Evolutionary conservation across 1,140 invertebrate genomes (phyloP).

Genomic region (Listronotus oregonensis): DNA sequence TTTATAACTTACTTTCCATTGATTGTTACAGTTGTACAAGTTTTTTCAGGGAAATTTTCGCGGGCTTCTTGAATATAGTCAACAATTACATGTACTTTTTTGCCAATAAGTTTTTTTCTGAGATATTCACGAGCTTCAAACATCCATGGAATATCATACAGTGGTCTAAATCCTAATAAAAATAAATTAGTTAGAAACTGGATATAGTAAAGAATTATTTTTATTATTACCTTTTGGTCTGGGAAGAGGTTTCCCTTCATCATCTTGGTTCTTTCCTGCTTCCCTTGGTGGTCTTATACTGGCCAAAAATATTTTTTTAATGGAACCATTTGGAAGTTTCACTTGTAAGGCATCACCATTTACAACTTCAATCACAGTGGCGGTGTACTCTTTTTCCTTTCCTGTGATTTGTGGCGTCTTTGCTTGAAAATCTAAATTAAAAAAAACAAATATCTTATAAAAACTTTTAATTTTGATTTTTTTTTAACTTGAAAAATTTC

Average conservation of each 20-base stretch:
- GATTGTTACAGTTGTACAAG: constrained; percentile 88
- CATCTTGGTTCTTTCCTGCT: constrained; percentile 59
- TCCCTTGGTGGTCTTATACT: constrained; percentile 92
- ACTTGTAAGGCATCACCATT: constrained; percentile 93
- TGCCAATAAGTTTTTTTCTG: constrained; percentile 96
- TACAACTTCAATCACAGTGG: constrained; percentile 88
- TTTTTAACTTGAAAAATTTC: too few species aligned
- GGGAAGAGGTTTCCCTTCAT: constrained; percentile 57
- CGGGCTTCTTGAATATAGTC: constrained; percentile 96
- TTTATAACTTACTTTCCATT: constrained; percentile 75
- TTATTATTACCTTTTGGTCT: constrained; percentile 29
- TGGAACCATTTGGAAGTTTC: constrained; percentile 75
- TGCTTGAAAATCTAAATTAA: constrained; percentile 70
- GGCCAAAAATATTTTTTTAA: constrained; percentile 94
- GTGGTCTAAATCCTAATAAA: constrained; percentile 70
- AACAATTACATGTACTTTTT: constrained; percentile 88
- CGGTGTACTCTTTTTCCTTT: constrained; percentile 85
- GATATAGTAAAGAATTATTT: too few species aligned
- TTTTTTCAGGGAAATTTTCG: constrained; percentile 93
- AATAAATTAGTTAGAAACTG: not conserved
- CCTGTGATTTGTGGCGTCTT: constrained; percentile 68
- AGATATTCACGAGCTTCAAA: constrained; percentile 97
- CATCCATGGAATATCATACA: constrained; percentile 98
- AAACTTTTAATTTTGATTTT: too few species aligned
- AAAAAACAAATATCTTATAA: too few species aligned